Base-by-base conservation (phyloP, 2,113 vertebrate genomes). In the Epinephelus cyanopodus region DNA sequence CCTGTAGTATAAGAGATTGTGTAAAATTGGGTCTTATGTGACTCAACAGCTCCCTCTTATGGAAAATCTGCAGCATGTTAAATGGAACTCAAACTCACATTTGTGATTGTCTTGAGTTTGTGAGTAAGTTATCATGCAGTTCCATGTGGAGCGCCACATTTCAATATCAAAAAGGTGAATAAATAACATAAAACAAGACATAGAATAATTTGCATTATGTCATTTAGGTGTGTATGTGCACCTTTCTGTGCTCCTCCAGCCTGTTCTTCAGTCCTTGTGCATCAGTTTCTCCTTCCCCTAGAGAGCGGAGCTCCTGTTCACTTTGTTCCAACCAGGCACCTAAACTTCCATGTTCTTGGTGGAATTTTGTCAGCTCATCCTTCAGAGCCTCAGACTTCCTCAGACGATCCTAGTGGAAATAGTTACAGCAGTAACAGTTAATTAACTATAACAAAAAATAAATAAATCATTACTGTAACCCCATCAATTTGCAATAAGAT, bases 351-450 rank as follows among this genome's bases (percentile, higher is more conserved):
- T 98, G 96, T 27, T 99, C 98, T 82, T 94, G 92, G n/a, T 98
- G 78, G 90, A 99, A 99, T 74, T 99, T 99, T 0, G 94, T 93
- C 45, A 99, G 92, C 89, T 99, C 98, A 0, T 99, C 98, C 62
- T 94, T 81, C 25, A 99, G 94, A 10, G 92, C 88, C 73, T 98
- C 98, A 0, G 82, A 95, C 17, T 88, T 95, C 63, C 97, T 97
- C 77, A 99, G 92, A 58, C 87, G 95, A 10, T 90, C 77, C 90
- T 99, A 93, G 0, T 95, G 94, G 6, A 63, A 19, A 66, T 0
- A 21, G 9, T 21, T 5, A 52, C 4, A 69, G 63, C 4, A 33
- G 19, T 0, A 48, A 6, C n/a, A 52, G 53, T 52, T 10, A 79
- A 53, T 45, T 29, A 14, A 29, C 6, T 11, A 21, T 6, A 9